phyloP scores from a whole-genome alignment of 64 coral and sea anemone species.

The Montipora cactus region DNA sequence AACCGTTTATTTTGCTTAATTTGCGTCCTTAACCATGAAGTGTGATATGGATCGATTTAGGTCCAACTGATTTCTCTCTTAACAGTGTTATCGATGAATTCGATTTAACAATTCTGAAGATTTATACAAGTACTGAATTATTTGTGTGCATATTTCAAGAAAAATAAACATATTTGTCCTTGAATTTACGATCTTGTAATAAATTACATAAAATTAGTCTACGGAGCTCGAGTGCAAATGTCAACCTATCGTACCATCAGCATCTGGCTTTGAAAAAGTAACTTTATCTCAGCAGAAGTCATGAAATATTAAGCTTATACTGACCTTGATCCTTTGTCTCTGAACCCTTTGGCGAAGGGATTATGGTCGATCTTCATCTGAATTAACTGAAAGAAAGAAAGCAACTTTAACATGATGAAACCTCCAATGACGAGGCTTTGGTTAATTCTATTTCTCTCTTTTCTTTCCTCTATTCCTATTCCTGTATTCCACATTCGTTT shows the following conservation, averaged over 20 bases:
- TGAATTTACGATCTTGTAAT: not conserved
- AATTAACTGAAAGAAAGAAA: slow-evolving; percentile 68
- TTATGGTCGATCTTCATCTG: slow-evolving; percentile 98
- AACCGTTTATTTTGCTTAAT: not conserved
- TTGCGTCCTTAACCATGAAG: not conserved
- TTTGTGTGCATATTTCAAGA: not conserved
- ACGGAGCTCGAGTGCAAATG: not conserved
- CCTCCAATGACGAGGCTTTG: too few relatives aligned
- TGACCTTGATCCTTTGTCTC: slow-evolving; percentile 89
- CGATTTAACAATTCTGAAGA: not conserved
- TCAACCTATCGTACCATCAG: not conserved
- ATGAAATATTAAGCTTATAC: slow-evolving; percentile 44
- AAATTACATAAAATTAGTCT: not conserved
- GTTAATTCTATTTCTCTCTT: too few relatives aligned
- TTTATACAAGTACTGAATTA: not conserved
- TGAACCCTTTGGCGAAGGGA: slow-evolving; percentile 92
- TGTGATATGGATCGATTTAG: not conserved
- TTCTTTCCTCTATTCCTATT: too few relatives aligned
- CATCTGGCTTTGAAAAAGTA: not conserved
- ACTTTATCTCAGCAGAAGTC: slow-evolving; percentile 1
- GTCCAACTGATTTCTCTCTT: not conserved
- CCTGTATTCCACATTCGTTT: too few relatives aligned
- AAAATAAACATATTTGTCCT: slow-evolving; percentile 18
- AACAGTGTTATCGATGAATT: not conserved
- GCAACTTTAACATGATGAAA: not conserved